Base-by-base conservation (phyloP, 2,888 invertebrate species). In the Eupithecia tripunctaria region DNA sequence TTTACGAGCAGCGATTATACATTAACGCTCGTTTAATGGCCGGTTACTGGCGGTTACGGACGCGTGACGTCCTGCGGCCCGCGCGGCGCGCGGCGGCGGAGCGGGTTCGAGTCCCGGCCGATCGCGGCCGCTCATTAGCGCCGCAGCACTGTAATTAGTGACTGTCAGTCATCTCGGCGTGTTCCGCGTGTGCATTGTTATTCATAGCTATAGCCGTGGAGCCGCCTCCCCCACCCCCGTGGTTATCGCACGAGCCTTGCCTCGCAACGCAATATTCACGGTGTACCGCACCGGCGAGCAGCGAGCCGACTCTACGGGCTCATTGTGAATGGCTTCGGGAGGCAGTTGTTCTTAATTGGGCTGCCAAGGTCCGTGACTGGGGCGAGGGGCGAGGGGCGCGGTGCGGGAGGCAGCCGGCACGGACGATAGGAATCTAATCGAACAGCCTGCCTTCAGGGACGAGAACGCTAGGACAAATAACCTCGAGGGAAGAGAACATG, bases 141-240 rank as follows among this genome's bases (percentile, higher is more conserved):
- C 21, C 69, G 12, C 12, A 5, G 60, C 36, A 32, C 18, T 43
- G 76, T 79, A 74, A 78, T 79, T 78, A 79, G 76, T 68, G 75
- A 29, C 75, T 72, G 73, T 76, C 76, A 79, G 63, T 76, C 71
- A 71, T 71, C 72, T 64, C 72, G 74, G 68, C 76, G 75, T 68
- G 68, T 62, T 73, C 77, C 76, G 76, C 72, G 66, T 76, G 63
- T 74, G 72, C 56, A 73, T 73, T 25, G 71, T 51, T 78, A 77
- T 79, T 75, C 63, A 77, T 79, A 77, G 62, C 51, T 25, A 12
- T 14, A 56, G 56, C 25, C 56, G 14, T 4, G 51, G 21, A 10
- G 51, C 21, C 6, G 7, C 1, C 2, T 8, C 51, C 51, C 21
- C 63, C 3, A n/a, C 10, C n/a, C 8, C n/a, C 8, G 7, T 47